phyloP scores from a whole-genome alignment of 2,113 vertebrate species.

The Epinephelus cyanopodus region DNA sequence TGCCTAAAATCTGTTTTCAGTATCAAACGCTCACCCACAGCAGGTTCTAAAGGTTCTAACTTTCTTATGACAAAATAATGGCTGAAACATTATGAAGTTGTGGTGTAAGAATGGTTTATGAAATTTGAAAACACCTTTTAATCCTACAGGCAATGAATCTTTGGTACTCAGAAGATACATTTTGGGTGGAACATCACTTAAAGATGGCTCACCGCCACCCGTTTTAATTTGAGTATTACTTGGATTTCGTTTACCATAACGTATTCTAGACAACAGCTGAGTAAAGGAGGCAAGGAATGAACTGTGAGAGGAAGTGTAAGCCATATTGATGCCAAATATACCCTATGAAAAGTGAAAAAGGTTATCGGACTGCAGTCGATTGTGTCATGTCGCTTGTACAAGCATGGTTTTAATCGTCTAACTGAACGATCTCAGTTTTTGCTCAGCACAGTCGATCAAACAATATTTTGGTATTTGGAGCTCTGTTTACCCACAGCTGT shows the following conservation, averaged over 20 bases:
- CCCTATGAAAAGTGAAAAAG: conserved; percentile 15
- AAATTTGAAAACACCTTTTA: background rate
- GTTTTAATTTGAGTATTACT: conserved; percentile 20
- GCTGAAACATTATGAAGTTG: background rate
- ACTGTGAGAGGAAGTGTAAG: conserved; percentile 77
- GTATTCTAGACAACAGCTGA: conserved; percentile 19
- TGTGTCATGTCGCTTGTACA: conserved; percentile 48
- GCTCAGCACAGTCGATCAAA: conserved; percentile 51
- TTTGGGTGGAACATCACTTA: conserved; percentile 3
- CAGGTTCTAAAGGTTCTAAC: conserved; percentile 11
- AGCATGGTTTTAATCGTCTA: conserved; percentile 32
- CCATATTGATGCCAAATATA: conserved; percentile 77
- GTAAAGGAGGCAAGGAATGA: conserved; percentile 28
- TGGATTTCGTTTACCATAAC: background rate
- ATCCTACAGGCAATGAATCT: background rate
- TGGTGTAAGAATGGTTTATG: background rate
- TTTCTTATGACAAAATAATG: background rate
- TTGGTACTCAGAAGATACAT: background rate
- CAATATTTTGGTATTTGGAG: conserved; percentile 55
- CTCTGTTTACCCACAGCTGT: conserved; percentile 64
- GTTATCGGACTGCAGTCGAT: conserved; percentile 45
- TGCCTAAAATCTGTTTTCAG: conserved; percentile 20
- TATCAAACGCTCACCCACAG: conserved; percentile 6
- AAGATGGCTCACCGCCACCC: conserved; percentile 11
- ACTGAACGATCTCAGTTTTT: conserved; percentile 37